A percentile compares a stretch with the other conserved stretches of the same genome.
phyloP scores from a whole-genome alignment of 2,113 vertebrate genomes.

The Rhea americana region DNA sequence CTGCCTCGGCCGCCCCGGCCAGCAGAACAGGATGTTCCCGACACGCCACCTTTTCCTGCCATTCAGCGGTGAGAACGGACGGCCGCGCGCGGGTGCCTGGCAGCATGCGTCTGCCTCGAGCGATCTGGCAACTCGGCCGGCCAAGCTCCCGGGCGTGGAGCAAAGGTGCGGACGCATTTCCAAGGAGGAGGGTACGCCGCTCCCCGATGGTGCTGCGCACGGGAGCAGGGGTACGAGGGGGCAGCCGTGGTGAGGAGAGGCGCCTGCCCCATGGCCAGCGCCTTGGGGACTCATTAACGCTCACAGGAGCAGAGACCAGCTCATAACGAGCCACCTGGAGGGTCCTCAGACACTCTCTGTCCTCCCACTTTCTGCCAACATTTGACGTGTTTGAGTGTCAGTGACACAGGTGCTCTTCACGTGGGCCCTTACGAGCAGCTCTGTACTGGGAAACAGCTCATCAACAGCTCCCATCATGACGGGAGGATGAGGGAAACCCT shows the following conservation, averaged over 20 bases:
- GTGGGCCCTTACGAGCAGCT: too few species aligned
- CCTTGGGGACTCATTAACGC: neutral
- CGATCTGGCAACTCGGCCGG: neutral
- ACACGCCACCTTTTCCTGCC: conserved; percentile 73
- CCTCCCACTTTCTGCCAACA: neutral
- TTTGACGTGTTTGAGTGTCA: neutral
- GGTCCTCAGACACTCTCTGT: neutral
- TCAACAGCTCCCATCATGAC: too few species aligned
- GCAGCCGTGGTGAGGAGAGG: neutral
- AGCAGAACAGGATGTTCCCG: conserved; percentile 61
- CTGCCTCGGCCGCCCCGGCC: neutral
- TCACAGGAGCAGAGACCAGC: neutral
- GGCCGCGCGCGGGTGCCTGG: neutral
- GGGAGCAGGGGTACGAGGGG: too few species aligned
- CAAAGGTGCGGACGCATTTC: neutral
- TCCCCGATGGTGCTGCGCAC: too few species aligned
- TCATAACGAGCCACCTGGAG: neutral
- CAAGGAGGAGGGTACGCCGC: neutral
- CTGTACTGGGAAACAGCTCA: too few species aligned
- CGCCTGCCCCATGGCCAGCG: neutral
- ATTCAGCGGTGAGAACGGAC: conserved; percentile 55
- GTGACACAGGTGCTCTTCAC: neutral
- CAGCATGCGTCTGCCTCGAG: neutral
- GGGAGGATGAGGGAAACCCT: too few species aligned
- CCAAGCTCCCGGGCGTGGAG: neutral